Conservation (phyloP, 1,140 invertebrate species). For the Akabosia matsudoensis region DNA sequence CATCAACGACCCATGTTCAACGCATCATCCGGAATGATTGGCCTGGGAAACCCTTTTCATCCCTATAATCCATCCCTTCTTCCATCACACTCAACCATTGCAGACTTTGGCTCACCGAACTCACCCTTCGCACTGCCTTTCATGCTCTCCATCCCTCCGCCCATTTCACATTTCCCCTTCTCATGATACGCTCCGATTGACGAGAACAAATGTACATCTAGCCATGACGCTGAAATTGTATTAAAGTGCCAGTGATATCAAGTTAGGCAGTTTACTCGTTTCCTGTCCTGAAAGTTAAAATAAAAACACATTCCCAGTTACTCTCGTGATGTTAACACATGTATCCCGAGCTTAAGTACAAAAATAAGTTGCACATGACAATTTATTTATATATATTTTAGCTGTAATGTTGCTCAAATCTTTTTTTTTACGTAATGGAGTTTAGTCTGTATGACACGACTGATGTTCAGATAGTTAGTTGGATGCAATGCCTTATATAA, state of each 20-base stretch:
- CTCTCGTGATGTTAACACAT: neutral
- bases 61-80: slow-evolving; percentile 7
- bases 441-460: no score
- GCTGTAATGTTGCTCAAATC: no score
- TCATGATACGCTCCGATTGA: slow-evolving; percentile 14
- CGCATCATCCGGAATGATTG: slow-evolving; percentile 36
- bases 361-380: no score
- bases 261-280: no score
- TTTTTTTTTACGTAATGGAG: no score
- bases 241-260: neutral
- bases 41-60: slow-evolving; percentile 42
- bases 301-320: neutral
- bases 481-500: no score
- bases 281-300: neutral
- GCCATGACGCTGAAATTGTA: neutral
- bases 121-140: slow-evolving; percentile 32
- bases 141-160: slow-evolving; percentile 35
- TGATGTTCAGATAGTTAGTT: no score
- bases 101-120: slow-evolving; percentile 15
- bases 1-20: slow-evolving; percentile 54
- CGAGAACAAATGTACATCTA: neutral
- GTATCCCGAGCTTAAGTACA: no score
- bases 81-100: neutral
- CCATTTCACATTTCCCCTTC: slow-evolving; percentile 34
- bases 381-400: no score